These are phyloP conservation scores for Stichodactyla mertensii DNA, from an alignment of 64 coral and sea anemone genomes.

Conservation along the genomic window DNA sequence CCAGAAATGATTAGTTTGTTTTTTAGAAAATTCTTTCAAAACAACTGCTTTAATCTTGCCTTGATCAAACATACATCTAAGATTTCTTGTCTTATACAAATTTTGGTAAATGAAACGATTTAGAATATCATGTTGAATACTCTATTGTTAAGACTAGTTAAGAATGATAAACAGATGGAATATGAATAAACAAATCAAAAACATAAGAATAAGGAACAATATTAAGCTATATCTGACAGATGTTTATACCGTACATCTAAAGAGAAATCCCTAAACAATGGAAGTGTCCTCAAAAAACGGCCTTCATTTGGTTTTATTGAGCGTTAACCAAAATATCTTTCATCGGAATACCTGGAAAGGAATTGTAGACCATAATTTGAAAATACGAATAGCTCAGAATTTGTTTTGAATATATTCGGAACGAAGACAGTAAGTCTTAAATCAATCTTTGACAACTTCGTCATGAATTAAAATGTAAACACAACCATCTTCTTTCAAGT, in stretches of 20 bases:
- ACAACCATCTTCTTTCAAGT: not conserved
- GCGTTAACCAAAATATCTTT: not conserved
- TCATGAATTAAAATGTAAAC: not conserved
- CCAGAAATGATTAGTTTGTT: not conserved
- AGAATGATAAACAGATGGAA: not conserved
- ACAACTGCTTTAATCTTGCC: not conserved
- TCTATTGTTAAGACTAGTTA: not conserved
- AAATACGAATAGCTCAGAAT: not conserved
- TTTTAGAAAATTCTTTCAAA: not conserved
- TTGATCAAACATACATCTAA: not conserved
- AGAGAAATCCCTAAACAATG: not conserved
- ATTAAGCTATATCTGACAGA: not conserved
- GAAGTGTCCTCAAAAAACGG: not conserved
- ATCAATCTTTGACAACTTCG: not conserved
- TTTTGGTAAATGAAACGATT: not conserved
- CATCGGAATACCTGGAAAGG: not conserved
- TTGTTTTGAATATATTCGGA: not conserved
- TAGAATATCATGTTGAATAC: not conserved
- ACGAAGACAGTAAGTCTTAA: not conserved
- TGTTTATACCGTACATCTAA: not conserved
- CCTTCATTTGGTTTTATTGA: not conserved
- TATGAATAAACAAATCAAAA: not conserved
- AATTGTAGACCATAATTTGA: not conserved
- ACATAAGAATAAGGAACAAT: not conserved
- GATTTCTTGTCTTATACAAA: too few relatives aligned